Conservation (phyloP, 2,113 vertebrate species). For the Alexandromys fortis region DNA sequence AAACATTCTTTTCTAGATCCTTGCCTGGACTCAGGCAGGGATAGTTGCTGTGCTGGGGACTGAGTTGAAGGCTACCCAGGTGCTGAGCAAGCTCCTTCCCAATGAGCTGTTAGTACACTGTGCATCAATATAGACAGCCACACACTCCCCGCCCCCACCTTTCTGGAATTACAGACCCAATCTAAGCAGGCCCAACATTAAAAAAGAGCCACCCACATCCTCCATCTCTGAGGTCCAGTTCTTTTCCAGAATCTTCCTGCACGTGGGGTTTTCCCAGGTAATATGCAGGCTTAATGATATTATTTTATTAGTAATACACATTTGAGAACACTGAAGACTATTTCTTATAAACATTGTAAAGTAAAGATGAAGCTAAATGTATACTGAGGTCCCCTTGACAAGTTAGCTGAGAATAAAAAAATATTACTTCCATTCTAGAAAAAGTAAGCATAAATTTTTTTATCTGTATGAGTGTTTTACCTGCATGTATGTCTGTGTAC, state of each 20-base stretch:
- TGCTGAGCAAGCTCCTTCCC: neutral
- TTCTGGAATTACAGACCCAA: neutral
- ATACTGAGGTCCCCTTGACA: neutral
- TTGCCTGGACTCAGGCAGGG: neutral
- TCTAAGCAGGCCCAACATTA: neutral
- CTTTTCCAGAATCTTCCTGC: neutral
- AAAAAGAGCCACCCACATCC: neutral
- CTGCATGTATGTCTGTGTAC: neutral
- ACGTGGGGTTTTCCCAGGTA: neutral
- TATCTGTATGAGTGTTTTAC: neutral
- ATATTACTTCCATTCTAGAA: neutral
- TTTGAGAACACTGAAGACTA: neutral
- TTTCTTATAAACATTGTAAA: neutral
- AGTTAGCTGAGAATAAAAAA: slow-evolving; percentile 16
- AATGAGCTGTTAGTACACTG: neutral
- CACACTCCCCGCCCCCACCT: too few species aligned
- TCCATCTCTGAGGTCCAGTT: neutral
- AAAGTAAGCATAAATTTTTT: neutral
- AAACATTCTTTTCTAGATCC: neutral
- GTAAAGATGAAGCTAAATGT: neutral
- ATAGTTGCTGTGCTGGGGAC: neutral
- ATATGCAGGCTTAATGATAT: neutral
- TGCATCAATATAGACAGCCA: too few species aligned
- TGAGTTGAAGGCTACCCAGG: neutral
- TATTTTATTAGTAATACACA: neutral